Evolutionary conservation across 2,113 vertebrate genomes (phyloP), one percentile per base, ranked within the genome.

Genomic region (Anoura caudifer): DNA sequence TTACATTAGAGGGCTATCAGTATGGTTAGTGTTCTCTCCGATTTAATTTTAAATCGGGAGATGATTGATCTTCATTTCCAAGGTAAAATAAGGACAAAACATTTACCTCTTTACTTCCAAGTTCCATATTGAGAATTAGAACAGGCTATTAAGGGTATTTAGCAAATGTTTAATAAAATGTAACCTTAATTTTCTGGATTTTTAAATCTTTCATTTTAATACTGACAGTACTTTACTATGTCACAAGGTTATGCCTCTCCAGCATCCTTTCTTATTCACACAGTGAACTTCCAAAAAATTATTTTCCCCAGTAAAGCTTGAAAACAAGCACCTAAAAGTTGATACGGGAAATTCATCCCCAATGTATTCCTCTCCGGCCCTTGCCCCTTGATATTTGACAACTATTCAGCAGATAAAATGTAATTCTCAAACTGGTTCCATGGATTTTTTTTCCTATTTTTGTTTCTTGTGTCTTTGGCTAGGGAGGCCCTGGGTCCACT

Each of bases 181-280:
- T 87, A 33, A 86, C 22, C 50, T 91, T 94, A 79, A 87, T 33
- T 59, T 93, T 43, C 13, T 54, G 36, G 38, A 79, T 69, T 89
- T 89, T 89, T 65, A 79, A 82, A 45, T 73, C 54, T 83, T 45
- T 72, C 19, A 80, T 92, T 91, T 84, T 79, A 82, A 45, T 52
- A 91, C 2, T 43, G 28, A 56, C 1, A 72, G 6, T 82, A 86
- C 11, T 45, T 95, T 17, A 59, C 14, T 79, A 26, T 92, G 84
- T 10, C 22, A 12, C 13, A 47, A 67, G 14, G 19, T 91, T 54
- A 20, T 59, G 19, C 54, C 31, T 82, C 19, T 86, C 38, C 10
- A 70, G 50, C 8, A 41, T 88, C 38, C 38, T 87, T 36, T 86
- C 22, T 92, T 93, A 56, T 81, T 75, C 65, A n/a, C 41, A 77